Evolutionary conservation across 2,888 invertebrate species (phyloP).

Genomic region (Erynnis tages): DNA sequence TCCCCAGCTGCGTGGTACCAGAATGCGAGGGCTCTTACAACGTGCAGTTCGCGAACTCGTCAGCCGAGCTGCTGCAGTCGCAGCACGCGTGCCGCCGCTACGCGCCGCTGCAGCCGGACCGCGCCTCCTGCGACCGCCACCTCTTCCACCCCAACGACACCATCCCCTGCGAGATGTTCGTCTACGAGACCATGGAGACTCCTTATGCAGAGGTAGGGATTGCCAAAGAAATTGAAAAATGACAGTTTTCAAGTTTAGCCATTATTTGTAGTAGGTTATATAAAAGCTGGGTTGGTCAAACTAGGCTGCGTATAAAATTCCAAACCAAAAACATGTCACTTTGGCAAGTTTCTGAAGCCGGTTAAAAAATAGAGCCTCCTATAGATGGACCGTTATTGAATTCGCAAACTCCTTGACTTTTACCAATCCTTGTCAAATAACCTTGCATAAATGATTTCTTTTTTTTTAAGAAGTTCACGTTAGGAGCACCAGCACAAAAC

Average conservation of each 20-base stretch:
- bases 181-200: conserved; percentile 57
- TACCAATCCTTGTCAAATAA: too few relatives aligned
- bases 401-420: too few relatives aligned
- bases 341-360: too few relatives aligned
- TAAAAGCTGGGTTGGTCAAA: too few relatives aligned
- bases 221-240: neutral
- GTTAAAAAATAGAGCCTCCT: too few relatives aligned
- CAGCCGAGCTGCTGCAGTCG: conserved; percentile 47
- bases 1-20: conserved; percentile 77
- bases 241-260: neutral
- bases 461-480: too few relatives aligned
- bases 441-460: too few relatives aligned
- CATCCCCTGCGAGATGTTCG: conserved; percentile 49
- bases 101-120: conserved; percentile 34
- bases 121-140: conserved; percentile 44
- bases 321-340: too few relatives aligned
- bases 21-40: conserved; percentile 71
- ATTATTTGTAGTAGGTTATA: too few relatives aligned
- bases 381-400: too few relatives aligned
- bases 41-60: conserved; percentile 40
- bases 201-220: conserved; percentile 65
- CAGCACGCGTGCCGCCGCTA: conserved; percentile 43
- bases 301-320: too few relatives aligned
- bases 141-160: conserved; percentile 49
- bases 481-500: too few relatives aligned